Conservation (phyloP, 2,113 vertebrate species). For the Nyctereutes procyonoides region DNA sequence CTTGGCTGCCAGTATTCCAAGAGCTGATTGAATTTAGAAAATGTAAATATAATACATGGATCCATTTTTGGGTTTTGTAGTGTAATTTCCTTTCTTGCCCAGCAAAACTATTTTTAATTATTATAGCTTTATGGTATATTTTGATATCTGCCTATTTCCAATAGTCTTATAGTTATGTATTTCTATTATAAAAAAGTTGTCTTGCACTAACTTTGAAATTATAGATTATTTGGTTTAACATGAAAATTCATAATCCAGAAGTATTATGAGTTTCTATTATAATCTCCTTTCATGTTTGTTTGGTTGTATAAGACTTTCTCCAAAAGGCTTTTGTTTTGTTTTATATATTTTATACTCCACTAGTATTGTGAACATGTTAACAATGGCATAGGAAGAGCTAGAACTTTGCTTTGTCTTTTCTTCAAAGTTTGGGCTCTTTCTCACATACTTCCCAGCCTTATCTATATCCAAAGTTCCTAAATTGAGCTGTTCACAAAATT, state of each 20-base stretch:
- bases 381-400: not conserved
- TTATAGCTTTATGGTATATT: not conserved
- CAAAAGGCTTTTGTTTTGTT: not conserved
- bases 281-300: not conserved
- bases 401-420: not conserved
- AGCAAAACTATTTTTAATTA: not conserved
- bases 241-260: not conserved
- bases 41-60: not conserved
- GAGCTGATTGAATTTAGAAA: not conserved
- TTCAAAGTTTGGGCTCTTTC: not conserved
- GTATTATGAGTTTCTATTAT: not conserved
- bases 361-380: not conserved
- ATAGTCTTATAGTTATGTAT: not conserved
- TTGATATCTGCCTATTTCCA: not conserved
- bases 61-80: not conserved
- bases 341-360: not conserved
- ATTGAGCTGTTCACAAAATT: not conserved
- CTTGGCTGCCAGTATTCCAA: not conserved
- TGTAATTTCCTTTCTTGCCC: not conserved
- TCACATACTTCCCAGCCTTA: not conserved
- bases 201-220: not conserved
- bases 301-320: not conserved
- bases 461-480: not conserved
- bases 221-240: conserved; percentile 1
- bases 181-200: not conserved